Conservation (phyloP, 2,888 invertebrate genomes). For the Elysia crispata region DNA sequence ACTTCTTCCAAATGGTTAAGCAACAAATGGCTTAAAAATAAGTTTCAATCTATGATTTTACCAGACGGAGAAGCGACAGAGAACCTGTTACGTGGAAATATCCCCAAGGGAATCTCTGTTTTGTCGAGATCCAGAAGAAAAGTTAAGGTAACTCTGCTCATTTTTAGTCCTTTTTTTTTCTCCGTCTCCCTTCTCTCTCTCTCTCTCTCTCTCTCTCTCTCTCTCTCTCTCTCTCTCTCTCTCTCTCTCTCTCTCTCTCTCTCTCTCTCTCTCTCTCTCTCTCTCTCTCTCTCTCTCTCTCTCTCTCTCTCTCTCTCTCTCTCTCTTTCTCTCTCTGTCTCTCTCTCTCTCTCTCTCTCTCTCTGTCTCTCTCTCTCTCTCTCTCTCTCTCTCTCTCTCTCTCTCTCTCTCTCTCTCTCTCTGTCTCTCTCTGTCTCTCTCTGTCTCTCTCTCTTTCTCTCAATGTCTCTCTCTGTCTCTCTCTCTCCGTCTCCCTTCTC, state of each 20-base stretch:
- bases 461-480: no score
- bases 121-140: slow-evolving; percentile 18
- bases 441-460: background rate
- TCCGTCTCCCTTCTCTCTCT: background rate
- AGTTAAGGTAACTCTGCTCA: background rate
- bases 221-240: background rate
- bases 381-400: no score
- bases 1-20: no score
- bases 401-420: no score
- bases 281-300: background rate
- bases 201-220: background rate
- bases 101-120: slow-evolving; percentile 34
- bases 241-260: background rate
- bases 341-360: background rate
- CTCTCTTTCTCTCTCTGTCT: background rate
- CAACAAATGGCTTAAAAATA: no score
- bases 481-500: no score
- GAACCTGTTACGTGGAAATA: slow-evolving; percentile 21
- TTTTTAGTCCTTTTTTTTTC: background rate
- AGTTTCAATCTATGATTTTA: no score
- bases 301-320: background rate
- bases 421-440: background rate
- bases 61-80: slow-evolving; percentile 27
- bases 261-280: background rate
- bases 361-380: no score